Evolutionary conservation across 2,797 vertebrate species (phyloP).

Genomic region (Selene dorsalis): DNA sequence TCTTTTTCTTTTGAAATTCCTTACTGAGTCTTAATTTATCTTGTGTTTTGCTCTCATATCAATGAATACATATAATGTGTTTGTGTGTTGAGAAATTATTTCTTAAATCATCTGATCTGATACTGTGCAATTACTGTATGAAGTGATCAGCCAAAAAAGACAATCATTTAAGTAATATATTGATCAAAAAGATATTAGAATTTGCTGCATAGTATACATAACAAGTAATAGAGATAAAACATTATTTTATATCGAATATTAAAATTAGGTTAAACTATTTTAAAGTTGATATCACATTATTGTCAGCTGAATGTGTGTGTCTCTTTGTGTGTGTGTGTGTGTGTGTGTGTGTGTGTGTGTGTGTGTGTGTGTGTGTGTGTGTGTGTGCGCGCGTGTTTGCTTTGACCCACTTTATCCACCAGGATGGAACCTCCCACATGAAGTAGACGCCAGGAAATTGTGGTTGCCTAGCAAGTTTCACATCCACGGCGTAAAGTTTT

Average conservation of each 20-base stretch:
- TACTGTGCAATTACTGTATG: neutral
- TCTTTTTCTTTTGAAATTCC: slow-evolving; percentile 78
- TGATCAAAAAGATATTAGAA: too few species aligned
- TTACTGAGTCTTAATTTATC: slow-evolving; percentile 41
- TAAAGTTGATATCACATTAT: too few species aligned
- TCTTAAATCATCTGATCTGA: slow-evolving; percentile 19
- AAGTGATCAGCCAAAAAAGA: neutral
- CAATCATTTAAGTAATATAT: neutral
- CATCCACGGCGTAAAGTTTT: slow-evolving; percentile 69
- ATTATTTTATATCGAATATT: neutral
- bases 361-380: neutral
- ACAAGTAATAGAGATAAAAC: neutral
- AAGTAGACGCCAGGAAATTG: slow-evolving; percentile 67
- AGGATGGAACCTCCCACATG: slow-evolving; percentile 62
- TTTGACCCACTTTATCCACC: slow-evolving; percentile 51
- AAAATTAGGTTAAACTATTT: neutral
- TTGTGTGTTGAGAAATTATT: neutral
- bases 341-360: slow-evolving; percentile 12
- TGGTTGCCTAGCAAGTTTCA: slow-evolving; percentile 73
- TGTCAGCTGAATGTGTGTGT: too few species aligned
- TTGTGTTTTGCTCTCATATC: neutral
- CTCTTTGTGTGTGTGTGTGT: slow-evolving; percentile 8
- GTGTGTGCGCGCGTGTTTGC: slow-evolving; percentile 14
- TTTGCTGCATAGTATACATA: neutral
- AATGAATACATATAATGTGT: neutral